Evolutionary conservation across 1,140 invertebrate genomes (phyloP), one percentile per base, ranked within the genome.

Genomic region (Calliopsis andreniformis): DNA sequence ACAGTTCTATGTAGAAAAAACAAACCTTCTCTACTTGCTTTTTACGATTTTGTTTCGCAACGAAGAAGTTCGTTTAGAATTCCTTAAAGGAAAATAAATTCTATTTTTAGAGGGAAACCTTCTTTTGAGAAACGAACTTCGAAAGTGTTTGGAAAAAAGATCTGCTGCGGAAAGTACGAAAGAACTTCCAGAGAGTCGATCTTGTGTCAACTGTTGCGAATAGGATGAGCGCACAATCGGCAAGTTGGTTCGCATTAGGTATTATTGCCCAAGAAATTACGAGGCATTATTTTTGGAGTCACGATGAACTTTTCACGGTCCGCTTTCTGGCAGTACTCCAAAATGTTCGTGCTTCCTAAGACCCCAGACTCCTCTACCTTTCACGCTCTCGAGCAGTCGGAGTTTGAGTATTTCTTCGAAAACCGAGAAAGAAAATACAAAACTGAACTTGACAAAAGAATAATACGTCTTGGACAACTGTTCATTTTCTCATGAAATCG

Each of bases 221-320:
- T 28, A 23, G 20, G 28, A 25, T 25, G 28, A 25, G 12, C 71
- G 10, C 35, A 28, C 47, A 62, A 81, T 77, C 30, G n/a, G 49
- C 23, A 49, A 8, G 14, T n/a, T 49, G 16, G 3, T 28, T 42
- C 5, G 39, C 51, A 55, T 76, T 69, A n/a, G n/a, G n/a, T n/a
- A 72, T 63, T 56, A 45, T 69, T 64, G 42, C 35, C 12, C 30
- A 20, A 14, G n/a, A 47, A 78, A 78, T 35, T 69, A 53, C 55
- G 55, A 30, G 47, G 35, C 58, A 76, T 80, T 84, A 84, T 80
- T 84, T 72, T 84, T 83, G 58, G 72, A 80, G 45, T 30, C 32
- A 30, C 55, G 66, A 32, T 71, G 42, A 79, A 79, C 77, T 71
- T 79, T 76, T 80, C 64, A 68, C 59, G 47, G 61, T 72, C 58